Conservation (phyloP, 2,888 invertebrate species). For the Iphiclides podalirius region DNA sequence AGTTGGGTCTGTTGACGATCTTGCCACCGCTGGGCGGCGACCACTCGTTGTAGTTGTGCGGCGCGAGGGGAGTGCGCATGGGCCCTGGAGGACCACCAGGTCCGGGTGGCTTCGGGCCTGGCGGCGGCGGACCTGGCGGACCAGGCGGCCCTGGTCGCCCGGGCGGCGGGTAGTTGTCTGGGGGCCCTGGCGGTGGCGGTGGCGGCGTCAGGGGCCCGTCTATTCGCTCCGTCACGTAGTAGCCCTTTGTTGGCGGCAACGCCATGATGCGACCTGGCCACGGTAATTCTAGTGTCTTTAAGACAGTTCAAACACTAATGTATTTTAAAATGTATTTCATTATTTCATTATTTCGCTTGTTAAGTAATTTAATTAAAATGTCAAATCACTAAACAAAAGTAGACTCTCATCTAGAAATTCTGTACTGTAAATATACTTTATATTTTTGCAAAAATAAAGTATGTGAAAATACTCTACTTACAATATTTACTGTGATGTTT, state of each 20-base stretch:
- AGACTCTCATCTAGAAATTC: too few relatives aligned
- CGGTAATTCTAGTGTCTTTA: too few relatives aligned
- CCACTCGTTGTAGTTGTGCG: slow-evolving; percentile 63
- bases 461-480: too few relatives aligned
- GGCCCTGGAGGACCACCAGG: slow-evolving; percentile 25
- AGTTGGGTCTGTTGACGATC: slow-evolving; percentile 63
- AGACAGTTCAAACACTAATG: too few relatives aligned
- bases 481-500: too few relatives aligned
- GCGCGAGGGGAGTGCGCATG: slow-evolving; percentile 30
- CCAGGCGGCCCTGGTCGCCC: slow-evolving; percentile 12
- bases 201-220: slow-evolving; percentile 44
- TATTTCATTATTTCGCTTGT: not conserved
- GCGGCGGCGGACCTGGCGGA: slow-evolving; percentile 23
- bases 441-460: too few relatives aligned
- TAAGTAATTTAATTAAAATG: too few relatives aligned
- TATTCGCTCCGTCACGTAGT: slow-evolving; percentile 68
- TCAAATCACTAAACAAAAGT: too few relatives aligned
- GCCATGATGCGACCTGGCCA: slow-evolving; percentile 68
- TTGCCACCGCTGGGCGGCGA: slow-evolving; percentile 53
- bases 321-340: not conserved
- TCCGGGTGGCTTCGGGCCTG: slow-evolving; percentile 17
- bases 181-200: slow-evolving; percentile 24
- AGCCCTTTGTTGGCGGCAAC: slow-evolving; percentile 60
- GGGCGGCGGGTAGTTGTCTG: not conserved
- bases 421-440: too few relatives aligned